Evolutionary conservation across 2,113 vertebrate genomes (phyloP), one percentile per base, ranked within the genome.

Genomic region (Hepsetus odoe): DNA sequence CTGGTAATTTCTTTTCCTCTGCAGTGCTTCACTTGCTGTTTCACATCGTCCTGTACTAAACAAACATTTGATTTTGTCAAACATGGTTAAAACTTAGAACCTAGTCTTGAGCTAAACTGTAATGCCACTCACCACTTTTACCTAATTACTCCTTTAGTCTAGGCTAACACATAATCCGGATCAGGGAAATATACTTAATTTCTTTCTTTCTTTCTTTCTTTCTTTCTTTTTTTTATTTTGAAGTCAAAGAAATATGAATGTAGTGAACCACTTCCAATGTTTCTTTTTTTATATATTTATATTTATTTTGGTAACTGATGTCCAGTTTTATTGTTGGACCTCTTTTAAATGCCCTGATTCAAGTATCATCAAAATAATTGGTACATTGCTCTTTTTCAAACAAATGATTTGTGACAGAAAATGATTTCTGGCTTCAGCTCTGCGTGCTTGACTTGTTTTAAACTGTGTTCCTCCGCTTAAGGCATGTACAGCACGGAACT

Each of bases 401-500:
- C 42, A 14, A 44, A 44, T 66, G 9, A 11, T n/a, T 44, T 14
- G 42, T 44, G 6, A 14, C 14, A 8, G 16, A n/a, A n/a, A n/a
- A n/a, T n/a, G n/a, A n/a, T n/a, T 32, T 13, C 10, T 69, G 16
- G 8, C 11, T 58, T 10, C 16, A 33, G 30, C 26, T 71, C 18
- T 22, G 5, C 13, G 11, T 10, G 32, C 42, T 10, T 16, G n/a
- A 8, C 28, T 10, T 4, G 14, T 35, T 53, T 14, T 66, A 22
- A 64, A 32, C 0, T 14, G 55, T 69, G 4, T 71, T 26, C 26
- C n/a, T 20, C 13, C 30, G 3, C 33, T 88, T 35, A 82, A 99
- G 98, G 98, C 98, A 76, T 99, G 98, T 80, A 95, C 92, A 87
- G 94, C 95, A 59, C 95, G 97, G 88, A 98, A 96, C 83, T 99